Conservation (phyloP, 37 sponge, comb jelly and placozoan genomes). For the Axinella damicornis region DNA sequence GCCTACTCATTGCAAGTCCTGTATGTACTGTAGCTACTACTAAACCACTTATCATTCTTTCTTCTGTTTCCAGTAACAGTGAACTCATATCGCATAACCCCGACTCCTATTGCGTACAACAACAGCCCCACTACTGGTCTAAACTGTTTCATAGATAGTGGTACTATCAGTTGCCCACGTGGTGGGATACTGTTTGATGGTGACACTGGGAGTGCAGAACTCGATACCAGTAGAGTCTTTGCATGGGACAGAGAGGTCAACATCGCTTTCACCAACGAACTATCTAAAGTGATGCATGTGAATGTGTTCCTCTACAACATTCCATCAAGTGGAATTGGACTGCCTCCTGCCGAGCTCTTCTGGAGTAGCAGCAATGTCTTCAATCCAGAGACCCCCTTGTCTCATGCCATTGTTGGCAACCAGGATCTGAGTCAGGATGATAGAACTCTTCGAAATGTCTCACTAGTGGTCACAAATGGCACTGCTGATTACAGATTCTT, state of each 20-base stretch:
- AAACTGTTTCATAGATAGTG: no score
- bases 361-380: not conserved
- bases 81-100: no score
- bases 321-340: constrained; percentile 56
- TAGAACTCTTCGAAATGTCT: constrained; percentile 29
- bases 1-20: no score
- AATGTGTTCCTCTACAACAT: constrained; percentile 62
- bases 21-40: no score
- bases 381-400: not conserved
- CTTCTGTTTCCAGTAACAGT: no score
- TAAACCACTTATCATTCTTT: no score
- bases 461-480: constrained; percentile 9
- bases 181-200: constrained; percentile 27
- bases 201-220: constrained; percentile 44
- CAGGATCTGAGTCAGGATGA: constrained; percentile 34
- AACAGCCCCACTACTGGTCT: no score
- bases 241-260: constrained; percentile 40
- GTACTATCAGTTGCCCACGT: not conserved
- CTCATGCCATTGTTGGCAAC: constrained; percentile 35
- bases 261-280: no score
- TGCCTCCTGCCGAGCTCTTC: constrained; percentile 23
- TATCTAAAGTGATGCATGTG: constrained; percentile 9
- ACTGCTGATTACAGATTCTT: not conserved
- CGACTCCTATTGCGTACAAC: no score
- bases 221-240: not conserved